phyloP scores from a whole-genome alignment of 1,140 invertebrate species.

The Paracyclopina nana region DNA sequence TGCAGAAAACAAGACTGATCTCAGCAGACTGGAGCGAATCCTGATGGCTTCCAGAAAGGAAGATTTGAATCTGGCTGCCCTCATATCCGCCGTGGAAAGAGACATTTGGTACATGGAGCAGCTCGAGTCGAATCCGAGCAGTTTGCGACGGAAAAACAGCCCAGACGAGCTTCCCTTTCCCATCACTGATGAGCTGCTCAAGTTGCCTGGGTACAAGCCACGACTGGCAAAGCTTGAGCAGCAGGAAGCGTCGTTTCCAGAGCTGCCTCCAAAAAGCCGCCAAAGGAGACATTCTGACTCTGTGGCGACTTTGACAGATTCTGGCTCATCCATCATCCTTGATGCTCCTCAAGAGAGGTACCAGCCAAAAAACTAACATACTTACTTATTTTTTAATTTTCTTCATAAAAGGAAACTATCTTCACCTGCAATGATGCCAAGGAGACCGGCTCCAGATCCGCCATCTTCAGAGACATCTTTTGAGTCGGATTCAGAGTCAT shows the following conservation, averaged over 20 bases:
- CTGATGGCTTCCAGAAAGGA: too few species aligned
- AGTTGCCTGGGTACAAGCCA: neutral
- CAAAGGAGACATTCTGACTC: neutral
- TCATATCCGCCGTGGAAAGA: neutral
- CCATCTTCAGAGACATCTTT: neutral
- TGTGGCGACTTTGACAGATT: neutral
- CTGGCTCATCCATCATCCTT: neutral
- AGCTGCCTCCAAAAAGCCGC: neutral
- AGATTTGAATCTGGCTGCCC: slow-evolving; percentile 3
- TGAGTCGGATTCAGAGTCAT: neutral
- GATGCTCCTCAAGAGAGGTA: neutral
- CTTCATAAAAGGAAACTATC: neutral
- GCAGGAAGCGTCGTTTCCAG: neutral
- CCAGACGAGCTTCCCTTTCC: neutral
- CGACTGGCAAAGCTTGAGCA: neutral
- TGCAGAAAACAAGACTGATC: too few species aligned
- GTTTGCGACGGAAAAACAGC: neutral
- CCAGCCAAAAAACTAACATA: neutral
- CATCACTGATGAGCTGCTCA: neutral
- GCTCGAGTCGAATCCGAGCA: neutral
- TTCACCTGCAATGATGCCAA: neutral
- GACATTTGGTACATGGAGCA: neutral
- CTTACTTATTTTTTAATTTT: neutral
- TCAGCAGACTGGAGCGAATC: too few species aligned
- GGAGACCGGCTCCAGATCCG: neutral